Evolutionary conservation across 2,888 invertebrate genomes (phyloP).

Genomic region (Sphaeridia pumilis): DNA sequence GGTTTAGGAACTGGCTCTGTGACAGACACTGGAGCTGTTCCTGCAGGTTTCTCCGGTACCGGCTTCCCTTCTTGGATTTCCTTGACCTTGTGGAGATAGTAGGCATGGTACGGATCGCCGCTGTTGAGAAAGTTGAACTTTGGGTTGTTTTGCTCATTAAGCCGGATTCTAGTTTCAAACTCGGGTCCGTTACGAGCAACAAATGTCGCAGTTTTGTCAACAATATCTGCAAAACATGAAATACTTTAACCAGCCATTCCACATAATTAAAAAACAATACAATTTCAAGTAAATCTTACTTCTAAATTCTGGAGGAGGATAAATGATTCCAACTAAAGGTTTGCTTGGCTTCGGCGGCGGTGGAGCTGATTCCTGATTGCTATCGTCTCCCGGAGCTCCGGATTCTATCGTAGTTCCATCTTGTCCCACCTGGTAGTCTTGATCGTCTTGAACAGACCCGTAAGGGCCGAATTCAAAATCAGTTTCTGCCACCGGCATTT

Average conservation of each 20-base stretch:
- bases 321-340: slow-evolving; percentile 81
- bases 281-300: slow-evolving; percentile 49
- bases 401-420: background rate
- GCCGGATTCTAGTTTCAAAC: slow-evolving; percentile 93
- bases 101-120: slow-evolving; percentile 97
- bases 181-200: slow-evolving; percentile 98
- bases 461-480: slow-evolving; percentile 1
- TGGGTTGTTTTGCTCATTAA: slow-evolving; percentile 95
- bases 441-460: background rate
- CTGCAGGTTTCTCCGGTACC: slow-evolving; percentile 9
- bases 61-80: slow-evolving; percentile 78
- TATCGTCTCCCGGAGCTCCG: too few species aligned
- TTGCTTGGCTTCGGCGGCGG: slow-evolving; percentile 42
- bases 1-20: slow-evolving; percentile 38
- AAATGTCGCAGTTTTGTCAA: slow-evolving; percentile 98
- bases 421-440: background rate
- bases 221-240: slow-evolving; percentile 86
- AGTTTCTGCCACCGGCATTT: slow-evolving; percentile 10
- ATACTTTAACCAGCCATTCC: too few species aligned
- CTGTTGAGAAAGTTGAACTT: slow-evolving; percentile 96
- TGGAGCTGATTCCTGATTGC: background rate
- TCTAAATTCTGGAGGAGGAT: slow-evolving; percentile 98
- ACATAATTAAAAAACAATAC: too few species aligned
- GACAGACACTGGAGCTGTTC: slow-evolving; percentile 41
- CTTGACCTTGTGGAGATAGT: slow-evolving; percentile 95